Evolutionary conservation across 2,797 vertebrate species (phyloP), one percentile per base, ranked within the genome.

Genomic region (Hemibagrus guttatus): DNA sequence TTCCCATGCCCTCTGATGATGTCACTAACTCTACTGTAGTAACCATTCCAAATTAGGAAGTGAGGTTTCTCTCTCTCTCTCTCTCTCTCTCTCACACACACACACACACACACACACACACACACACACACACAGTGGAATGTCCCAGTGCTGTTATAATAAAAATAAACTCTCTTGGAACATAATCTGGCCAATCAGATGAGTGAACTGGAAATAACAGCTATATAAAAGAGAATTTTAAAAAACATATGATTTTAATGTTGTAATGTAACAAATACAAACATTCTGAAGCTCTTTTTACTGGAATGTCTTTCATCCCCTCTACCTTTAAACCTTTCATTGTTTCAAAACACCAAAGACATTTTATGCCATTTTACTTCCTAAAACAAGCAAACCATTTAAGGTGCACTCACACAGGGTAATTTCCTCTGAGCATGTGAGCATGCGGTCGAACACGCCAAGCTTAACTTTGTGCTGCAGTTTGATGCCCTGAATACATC

Each of bases 401-500:
- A 59, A 80, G 81, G 69, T 68, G 49, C 79, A 81, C 59, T 21
- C 28, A 64, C 23, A 79, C 81, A 75, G 72, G 28, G 42, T 58
- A 52, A 64, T 66, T 84, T 83, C n/a, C 35, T 75, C 28, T 17
- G 69, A 42, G 68, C 58, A 76, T 89, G 66, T 86, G 54, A n/a
- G 21, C 52, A 59, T 81, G 39, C 26, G 69, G 46, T 59, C 59
- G 23, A 85, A 84, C 91, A 92, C 88, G 88, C 91, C 87, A 90
- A 93, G 81, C 91, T 90, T 93, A 17, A 52, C 26, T 52, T 94
- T 91, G 93, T 90, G 88, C 93, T 72, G 89, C 90, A 87, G 88
- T 93, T 94, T 94, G 91, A 87, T 91, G 91, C 84, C 49, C 88
- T 88, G 80, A 93, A 92, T 90, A 92, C 92, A 91, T 92, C 93